Conservation (phyloP, 2,113 vertebrate genomes). For the Apaloderma vittatum region DNA sequence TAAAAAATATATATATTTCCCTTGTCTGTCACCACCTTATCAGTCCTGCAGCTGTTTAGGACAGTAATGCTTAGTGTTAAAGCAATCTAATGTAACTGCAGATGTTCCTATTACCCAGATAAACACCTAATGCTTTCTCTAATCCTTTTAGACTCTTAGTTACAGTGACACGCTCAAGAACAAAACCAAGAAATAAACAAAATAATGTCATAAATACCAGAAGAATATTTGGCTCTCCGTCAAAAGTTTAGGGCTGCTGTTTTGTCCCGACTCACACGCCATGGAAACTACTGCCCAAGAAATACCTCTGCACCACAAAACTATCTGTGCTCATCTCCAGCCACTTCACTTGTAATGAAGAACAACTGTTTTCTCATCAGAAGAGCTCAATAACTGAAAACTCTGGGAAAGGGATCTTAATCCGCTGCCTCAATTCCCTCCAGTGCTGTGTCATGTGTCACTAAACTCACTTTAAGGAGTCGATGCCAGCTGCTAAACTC, state of each 20-base stretch:
- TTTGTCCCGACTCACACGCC: neutral
- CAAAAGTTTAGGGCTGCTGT: neutral
- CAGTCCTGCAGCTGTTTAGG: neutral
- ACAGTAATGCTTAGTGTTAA: neutral
- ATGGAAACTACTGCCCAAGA: neutral
- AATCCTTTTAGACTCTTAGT: neutral
- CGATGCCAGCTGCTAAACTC: neutral
- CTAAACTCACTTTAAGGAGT: neutral
- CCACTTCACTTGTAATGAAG: neutral
- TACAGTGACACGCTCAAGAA: neutral
- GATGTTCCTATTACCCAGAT: neutral
- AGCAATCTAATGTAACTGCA: neutral
- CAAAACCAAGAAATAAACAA: neutral
- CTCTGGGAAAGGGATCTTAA: neutral
- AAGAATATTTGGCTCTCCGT: neutral
- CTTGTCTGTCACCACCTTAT: neutral
- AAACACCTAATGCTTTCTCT: neutral
- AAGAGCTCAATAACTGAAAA: neutral
- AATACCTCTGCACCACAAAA: neutral
- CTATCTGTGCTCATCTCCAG: neutral
- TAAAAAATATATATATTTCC: neutral
- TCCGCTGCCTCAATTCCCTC: neutral
- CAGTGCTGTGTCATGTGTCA: neutral
- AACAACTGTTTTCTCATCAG: neutral
- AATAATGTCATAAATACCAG: neutral